Percentiles rank a stretch among this genome's conserved stretches.
These are phyloP conservation scores for Chrysopilus asiliformis DNA, from an alignment of 2,888 invertebrate genomes.

Conservation along the genomic window DNA sequence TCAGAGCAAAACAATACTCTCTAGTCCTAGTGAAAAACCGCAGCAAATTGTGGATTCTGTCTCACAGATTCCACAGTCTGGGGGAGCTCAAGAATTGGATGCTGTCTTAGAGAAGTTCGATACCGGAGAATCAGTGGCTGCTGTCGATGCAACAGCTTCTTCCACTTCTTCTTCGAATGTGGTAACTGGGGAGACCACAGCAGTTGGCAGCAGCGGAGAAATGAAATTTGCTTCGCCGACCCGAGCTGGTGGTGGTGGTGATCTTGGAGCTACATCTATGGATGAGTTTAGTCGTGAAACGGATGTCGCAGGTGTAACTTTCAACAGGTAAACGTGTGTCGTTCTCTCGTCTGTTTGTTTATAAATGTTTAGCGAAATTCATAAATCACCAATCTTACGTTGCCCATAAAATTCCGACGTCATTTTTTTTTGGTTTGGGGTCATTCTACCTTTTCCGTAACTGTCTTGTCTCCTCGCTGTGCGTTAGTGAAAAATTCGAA, in stretches of 20 bases:
- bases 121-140: conserved; percentile 1
- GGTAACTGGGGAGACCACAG: conserved; percentile 1
- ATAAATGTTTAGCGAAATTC: no score
- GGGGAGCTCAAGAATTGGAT: no score
- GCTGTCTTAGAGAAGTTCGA: conserved; percentile 3
- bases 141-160: not conserved
- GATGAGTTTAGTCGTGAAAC: conserved; percentile 11
- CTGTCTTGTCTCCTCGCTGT: no score
- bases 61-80: no score
- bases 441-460: no score
- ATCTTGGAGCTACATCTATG: not conserved
- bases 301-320: conserved; percentile 15
- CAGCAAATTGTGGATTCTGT: conserved; percentile 10
- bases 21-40: no score
- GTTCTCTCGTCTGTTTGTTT: conserved; percentile 2
- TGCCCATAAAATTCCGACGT: no score
- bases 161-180: not conserved
- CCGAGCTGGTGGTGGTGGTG: conserved; percentile 1
- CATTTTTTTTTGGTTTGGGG: no score
- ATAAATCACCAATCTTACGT: no score
- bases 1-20: no score
- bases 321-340: conserved; percentile 16
- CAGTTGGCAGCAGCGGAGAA: conserved; percentile 1
- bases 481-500: no score
- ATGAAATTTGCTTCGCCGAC: not conserved